Evolutionary conservation across 2,113 vertebrate genomes (phyloP), one percentile per base, ranked within the genome.

Genomic region (Nyctibius bracteatus): DNA sequence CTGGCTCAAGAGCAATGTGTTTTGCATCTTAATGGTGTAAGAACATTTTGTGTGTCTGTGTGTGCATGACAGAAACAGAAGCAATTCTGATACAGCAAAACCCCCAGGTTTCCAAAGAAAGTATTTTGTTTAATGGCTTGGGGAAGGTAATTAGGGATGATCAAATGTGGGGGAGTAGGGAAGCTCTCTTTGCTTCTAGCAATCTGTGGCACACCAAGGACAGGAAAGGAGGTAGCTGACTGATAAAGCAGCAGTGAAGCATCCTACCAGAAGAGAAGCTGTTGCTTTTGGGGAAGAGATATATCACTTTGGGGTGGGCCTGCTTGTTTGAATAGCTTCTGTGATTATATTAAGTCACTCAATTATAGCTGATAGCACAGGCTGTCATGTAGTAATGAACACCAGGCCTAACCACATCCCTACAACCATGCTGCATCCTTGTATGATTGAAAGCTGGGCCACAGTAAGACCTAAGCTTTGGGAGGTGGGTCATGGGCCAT

Each of bases 101-200:
- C 3, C 16, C 51, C n/a, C 8, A 14, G 57, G 35, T 73, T 92
- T 84, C 47, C 4, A 1, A 73, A 73, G 55, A 81, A 80, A 92
- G 46, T 23, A 35, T 78, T 88, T 90, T 77, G 33, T 95, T 90
- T 90, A 74, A 78, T 88, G 43, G 19, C 13, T 54, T 91, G 55
- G 62, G 37, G 62, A 92, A 88, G 17, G 39, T 90, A 92, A 94
- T 90, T 78, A 66, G 81, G n/a, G 39, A 82, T 78, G 62, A 70
- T 83, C 87, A 88, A 63, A 77, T 81, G 67, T 66, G 62, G 55
- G 88, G 63, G 59, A 91, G 75, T 65, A 63, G 30, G 27, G 47
- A 94, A 55, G 25, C 20, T 88, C 5, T 88, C 15, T 68, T 88
- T 81, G 47, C 82, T 95, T 63, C 88, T 44, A 83, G 79, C 63